Percentiles rank a stretch among this genome's conserved stretches.
Conservation (phyloP, 2,888 invertebrate genomes). For the Sturmia bella region DNA sequence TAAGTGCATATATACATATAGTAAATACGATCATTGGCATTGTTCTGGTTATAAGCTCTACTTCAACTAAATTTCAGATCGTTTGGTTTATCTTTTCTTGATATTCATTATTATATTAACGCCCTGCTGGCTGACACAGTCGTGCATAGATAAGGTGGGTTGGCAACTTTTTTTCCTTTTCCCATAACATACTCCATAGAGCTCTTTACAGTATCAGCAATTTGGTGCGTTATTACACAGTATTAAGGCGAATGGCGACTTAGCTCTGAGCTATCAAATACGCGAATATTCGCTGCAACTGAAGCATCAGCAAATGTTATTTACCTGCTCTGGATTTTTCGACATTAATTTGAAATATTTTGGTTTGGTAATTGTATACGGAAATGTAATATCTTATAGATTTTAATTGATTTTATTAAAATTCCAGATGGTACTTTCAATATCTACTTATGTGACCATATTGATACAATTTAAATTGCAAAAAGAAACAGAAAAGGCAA, state of each 20-base stretch:
- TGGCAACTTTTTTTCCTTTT: background rate
- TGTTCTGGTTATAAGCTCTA: too few relatives aligned
- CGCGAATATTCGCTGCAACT: constrained; percentile 77
- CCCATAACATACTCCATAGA: too few relatives aligned
- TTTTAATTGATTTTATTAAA: constrained; percentile 5
- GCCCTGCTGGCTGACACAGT: constrained; percentile 75
- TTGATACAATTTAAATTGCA: constrained; percentile 79
- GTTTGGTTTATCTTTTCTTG: constrained; percentile 67
- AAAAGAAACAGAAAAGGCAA: constrained; percentile 69
- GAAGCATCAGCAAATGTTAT: constrained; percentile 76
- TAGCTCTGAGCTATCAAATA: constrained; percentile 71
- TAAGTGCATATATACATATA: too few relatives aligned
- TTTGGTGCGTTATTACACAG: constrained; percentile 74
- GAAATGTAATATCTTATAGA: background rate
- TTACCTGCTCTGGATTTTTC: constrained; percentile 77
- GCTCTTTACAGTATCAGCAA: constrained; percentile 73
- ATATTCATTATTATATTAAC: constrained; percentile 72
- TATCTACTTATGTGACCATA: constrained; percentile 75
- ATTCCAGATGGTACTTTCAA: constrained; percentile 75
- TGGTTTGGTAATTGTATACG: constrained; percentile 73
- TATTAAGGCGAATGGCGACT: constrained; percentile 70
- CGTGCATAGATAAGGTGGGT: constrained; percentile 74
- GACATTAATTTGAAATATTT: constrained; percentile 77
- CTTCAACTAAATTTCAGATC: constrained; percentile 73
- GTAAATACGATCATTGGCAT: too few relatives aligned